These are phyloP conservation scores for Chrysochloris asiatica DNA, from an alignment of 2,113 vertebrate species.

Conservation along the genomic window DNA sequence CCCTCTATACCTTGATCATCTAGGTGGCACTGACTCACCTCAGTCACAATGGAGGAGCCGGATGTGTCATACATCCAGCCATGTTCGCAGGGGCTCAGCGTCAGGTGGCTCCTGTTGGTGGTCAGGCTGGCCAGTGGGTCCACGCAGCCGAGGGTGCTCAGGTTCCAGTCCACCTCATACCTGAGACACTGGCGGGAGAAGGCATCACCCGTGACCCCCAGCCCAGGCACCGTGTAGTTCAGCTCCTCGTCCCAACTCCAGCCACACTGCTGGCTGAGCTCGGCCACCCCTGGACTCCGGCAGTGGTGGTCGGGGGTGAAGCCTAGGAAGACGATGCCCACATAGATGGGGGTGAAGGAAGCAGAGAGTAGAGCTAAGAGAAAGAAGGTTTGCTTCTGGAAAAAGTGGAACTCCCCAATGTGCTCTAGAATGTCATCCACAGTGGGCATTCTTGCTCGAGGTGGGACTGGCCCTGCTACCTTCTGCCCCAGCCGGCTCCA, in stretches of 20 bases:
- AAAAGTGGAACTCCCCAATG: slow-evolving; percentile 86
- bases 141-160: slow-evolving; percentile 73
- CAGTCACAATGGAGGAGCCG: slow-evolving; percentile 80
- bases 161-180: slow-evolving; percentile 86
- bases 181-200: slow-evolving; percentile 81
- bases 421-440: slow-evolving; percentile 87
- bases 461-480: background rate
- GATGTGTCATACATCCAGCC: slow-evolving; percentile 82
- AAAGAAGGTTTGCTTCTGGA: slow-evolving; percentile 86
- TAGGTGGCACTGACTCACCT: slow-evolving; percentile 74
- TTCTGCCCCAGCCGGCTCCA: background rate
- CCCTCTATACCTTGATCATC: background rate
- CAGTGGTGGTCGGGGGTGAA: slow-evolving; percentile 86
- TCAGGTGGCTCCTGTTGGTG: slow-evolving; percentile 22
- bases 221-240: slow-evolving; percentile 79
- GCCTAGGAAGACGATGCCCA: slow-evolving; percentile 88
- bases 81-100: slow-evolving; percentile 71
- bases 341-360: slow-evolving; percentile 84
- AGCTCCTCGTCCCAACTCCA: slow-evolving; percentile 84
- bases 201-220: background rate
- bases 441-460: slow-evolving; percentile 80
- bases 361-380: slow-evolving; percentile 81
- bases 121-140: slow-evolving; percentile 70
- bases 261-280: slow-evolving; percentile 76
- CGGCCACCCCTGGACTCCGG: slow-evolving; percentile 72